Percentiles rank a stretch among this genome's conserved stretches.
phyloP scores from a whole-genome alignment of 2,888 invertebrate genomes.

The Ichneumoninae sp. region DNA sequence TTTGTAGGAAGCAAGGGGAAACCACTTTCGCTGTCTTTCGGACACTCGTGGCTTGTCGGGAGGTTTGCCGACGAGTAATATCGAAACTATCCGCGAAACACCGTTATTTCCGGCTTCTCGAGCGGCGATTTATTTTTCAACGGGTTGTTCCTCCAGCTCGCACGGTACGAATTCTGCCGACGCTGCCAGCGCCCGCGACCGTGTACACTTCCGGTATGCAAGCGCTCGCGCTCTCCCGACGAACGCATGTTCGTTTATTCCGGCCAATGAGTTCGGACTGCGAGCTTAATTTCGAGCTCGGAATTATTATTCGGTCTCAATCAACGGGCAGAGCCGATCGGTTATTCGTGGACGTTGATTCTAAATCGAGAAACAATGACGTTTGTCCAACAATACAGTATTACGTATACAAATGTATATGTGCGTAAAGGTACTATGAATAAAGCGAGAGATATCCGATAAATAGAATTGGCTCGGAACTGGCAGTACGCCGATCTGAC shows the following conservation, averaged over 20 bases:
- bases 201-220: constrained; percentile 51
- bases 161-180: constrained; percentile 34
- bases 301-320: background rate
- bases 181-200: background rate
- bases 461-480: constrained; percentile 46
- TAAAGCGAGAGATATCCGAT: constrained; percentile 15
- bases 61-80: constrained; percentile 43
- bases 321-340: background rate
- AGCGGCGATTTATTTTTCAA: constrained; percentile 21
- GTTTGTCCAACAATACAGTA: background rate
- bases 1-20: background rate
- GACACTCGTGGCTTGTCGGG: background rate
- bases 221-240: background rate
- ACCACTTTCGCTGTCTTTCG: constrained; percentile 50
- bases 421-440: background rate
- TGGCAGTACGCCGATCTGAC: background rate
- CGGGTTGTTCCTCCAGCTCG: constrained; percentile 5
- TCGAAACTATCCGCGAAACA: constrained; percentile 5
- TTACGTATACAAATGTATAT: background rate
- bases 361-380: constrained; percentile 35
- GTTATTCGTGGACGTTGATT: background rate
- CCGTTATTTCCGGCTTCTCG: constrained; percentile 34
- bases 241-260: background rate
- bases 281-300: background rate
- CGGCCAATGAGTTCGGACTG: background rate